These are phyloP conservation scores for Nannoperca obscura DNA, from an alignment of 2,797 vertebrate genomes.

Conservation along the genomic window DNA sequence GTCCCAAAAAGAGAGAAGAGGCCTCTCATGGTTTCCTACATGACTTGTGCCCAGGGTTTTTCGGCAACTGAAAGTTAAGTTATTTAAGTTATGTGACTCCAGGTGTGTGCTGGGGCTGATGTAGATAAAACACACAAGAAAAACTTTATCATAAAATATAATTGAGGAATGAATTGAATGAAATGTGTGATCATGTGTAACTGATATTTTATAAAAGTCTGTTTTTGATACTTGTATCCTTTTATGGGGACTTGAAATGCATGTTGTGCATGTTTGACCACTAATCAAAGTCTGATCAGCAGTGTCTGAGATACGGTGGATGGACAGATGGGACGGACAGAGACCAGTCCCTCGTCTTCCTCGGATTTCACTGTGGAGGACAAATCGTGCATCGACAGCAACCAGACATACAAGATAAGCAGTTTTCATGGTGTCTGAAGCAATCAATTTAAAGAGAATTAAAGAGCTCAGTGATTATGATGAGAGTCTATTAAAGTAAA, in stretches of 20 bases:
- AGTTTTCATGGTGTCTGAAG: conserved; percentile 71
- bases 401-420: conserved; percentile 72
- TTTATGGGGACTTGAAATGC: neutral
- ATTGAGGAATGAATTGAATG: neutral
- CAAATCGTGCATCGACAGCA: conserved; percentile 69
- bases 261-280: conserved; percentile 3
- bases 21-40: neutral
- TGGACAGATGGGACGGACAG: conserved; percentile 40
- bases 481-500: conserved; percentile 79
- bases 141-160: conserved; percentile 4
- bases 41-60: conserved; percentile 20
- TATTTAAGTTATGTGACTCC: conserved; percentile 21
- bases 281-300: conserved; percentile 35
- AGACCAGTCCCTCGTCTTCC: conserved; percentile 22
- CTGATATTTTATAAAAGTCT: neutral
- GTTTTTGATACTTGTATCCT: conserved; percentile 8
- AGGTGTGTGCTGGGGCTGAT: conserved; percentile 22
- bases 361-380: conserved; percentile 64
- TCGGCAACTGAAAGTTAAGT: conserved; percentile 23
- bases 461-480: conserved; percentile 78
- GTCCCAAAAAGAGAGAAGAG: conserved; percentile 28
- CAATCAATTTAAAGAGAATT: conserved; percentile 77
- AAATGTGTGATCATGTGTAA: conserved; percentile 4
- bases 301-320: conserved; percentile 28
- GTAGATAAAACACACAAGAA: conserved; percentile 2